Percentiles rank a stretch among this genome's conserved stretches.
phyloP scores from a whole-genome alignment of 2,888 invertebrate genomes.

The Tenodera sinensis region DNA sequence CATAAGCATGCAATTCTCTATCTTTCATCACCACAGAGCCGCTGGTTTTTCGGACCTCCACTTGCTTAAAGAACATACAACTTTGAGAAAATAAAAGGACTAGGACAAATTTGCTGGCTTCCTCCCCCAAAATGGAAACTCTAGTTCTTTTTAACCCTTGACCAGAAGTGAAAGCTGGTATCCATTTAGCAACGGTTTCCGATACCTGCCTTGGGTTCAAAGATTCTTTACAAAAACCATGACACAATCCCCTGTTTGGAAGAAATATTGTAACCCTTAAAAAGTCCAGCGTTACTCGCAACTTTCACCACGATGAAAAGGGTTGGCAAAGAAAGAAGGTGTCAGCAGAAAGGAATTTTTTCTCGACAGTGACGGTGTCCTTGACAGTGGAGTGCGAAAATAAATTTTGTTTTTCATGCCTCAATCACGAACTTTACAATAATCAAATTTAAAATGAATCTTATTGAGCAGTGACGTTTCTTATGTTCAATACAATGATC shows the following conservation, averaged over 20 bases:
- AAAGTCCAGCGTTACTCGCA: neutral
- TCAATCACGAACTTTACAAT: too few species aligned
- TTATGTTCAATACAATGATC: too few species aligned
- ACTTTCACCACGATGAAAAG: neutral
- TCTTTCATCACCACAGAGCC: too few species aligned
- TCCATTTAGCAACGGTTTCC: neutral
- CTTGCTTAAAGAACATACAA: too few species aligned
- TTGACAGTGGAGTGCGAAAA: too few species aligned
- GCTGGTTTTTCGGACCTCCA: too few species aligned
- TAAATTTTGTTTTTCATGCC: too few species aligned
- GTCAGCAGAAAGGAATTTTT: neutral
- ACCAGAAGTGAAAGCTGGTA: neutral
- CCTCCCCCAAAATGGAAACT: neutral
- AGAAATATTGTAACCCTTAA: neutral
- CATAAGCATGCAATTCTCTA: too few species aligned
- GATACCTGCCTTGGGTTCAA: neutral
- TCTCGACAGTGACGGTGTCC: too few species aligned
- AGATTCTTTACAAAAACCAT: neutral
- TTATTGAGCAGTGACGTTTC: too few species aligned
- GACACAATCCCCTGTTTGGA: neutral
- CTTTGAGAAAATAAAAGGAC: neutral
- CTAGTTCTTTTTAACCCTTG: neutral
- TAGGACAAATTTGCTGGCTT: neutral
- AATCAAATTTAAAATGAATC: too few species aligned
- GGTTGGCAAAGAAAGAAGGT: neutral